These are phyloP conservation scores for Periplaneta americana DNA, from an alignment of 1,140 invertebrate genomes.

Conservation along the genomic window DNA sequence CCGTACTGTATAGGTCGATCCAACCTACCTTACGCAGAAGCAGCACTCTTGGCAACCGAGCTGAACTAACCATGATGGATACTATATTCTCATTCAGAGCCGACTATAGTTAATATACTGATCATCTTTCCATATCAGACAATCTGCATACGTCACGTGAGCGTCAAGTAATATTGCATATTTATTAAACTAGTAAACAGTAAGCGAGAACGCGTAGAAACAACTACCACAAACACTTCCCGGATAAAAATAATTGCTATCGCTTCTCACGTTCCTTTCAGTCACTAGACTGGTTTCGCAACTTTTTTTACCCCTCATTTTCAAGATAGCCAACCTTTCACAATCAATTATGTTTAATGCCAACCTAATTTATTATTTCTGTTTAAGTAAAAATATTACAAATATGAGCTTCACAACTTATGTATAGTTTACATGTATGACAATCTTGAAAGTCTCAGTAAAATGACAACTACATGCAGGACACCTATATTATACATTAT, in stretches of 20 bases:
- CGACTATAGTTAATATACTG: background rate
- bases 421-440: too few relatives aligned
- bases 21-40: background rate
- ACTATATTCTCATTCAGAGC: background rate
- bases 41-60: background rate
- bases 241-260: background rate
- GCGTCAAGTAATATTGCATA: background rate
- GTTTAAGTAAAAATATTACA: too few relatives aligned
- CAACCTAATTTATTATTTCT: too few relatives aligned
- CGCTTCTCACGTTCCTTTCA: background rate
- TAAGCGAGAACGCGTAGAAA: background rate
- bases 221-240: background rate
- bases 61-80: background rate
- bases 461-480: too few relatives aligned
- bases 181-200: background rate
- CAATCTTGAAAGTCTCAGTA: too few relatives aligned
- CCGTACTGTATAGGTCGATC: too few relatives aligned
- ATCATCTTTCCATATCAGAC: background rate
- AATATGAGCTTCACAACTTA: too few relatives aligned
- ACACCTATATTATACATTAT: too few relatives aligned
- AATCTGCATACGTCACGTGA: background rate
- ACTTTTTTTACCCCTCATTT: background rate
- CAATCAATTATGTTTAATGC: background rate
- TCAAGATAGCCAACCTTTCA: background rate
- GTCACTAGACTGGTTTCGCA: background rate